Evolutionary conservation across 2,113 vertebrate species (phyloP).

Genomic region (Amphiprion ocellaris): DNA sequence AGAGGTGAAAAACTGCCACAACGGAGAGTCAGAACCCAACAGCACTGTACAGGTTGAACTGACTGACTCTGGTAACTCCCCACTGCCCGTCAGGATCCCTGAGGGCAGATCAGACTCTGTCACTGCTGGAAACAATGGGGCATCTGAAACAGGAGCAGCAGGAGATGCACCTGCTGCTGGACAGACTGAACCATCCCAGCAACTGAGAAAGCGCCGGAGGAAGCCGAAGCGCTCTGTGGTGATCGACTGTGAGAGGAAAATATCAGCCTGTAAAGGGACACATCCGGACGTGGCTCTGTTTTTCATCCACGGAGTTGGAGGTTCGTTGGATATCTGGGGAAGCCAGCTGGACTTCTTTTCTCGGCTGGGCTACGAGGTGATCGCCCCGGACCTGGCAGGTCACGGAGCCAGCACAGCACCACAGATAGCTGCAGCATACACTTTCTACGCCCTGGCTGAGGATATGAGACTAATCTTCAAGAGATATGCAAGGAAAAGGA

Average conservation of each 20-base stretch:
- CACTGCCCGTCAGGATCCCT: not conserved
- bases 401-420: slow-evolving; percentile 94
- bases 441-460: slow-evolving; percentile 95
- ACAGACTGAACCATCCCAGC: slow-evolving; percentile 44
- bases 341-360: slow-evolving; percentile 95
- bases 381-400: slow-evolving; percentile 91
- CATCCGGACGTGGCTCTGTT: slow-evolving; percentile 93
- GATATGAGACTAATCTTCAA: slow-evolving; percentile 93
- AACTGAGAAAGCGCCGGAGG: slow-evolving; percentile 75
- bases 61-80: slow-evolving; percentile 59
- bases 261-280: slow-evolving; percentile 91
- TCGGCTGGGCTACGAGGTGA: slow-evolving; percentile 93
- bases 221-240: slow-evolving; percentile 91
- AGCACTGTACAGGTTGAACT: slow-evolving; percentile 85
- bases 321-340: slow-evolving; percentile 96
- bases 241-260: slow-evolving; percentile 91
- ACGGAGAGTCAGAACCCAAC: slow-evolving; percentile 80
- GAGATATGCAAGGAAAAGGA: slow-evolving; percentile 92
- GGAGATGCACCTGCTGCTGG: slow-evolving; percentile 26
- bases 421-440: slow-evolving; percentile 92
- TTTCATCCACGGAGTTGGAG: slow-evolving; percentile 96
- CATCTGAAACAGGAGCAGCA: slow-evolving; percentile 26
- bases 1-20: slow-evolving; percentile 85
- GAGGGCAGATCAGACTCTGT: not conserved
- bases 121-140: slow-evolving; percentile 49